A percentile compares a stretch with the other conserved stretches of the same genome.
phyloP scores from a whole-genome alignment of 2,797 vertebrate genomes.

The Sebastes steindachneri region DNA sequence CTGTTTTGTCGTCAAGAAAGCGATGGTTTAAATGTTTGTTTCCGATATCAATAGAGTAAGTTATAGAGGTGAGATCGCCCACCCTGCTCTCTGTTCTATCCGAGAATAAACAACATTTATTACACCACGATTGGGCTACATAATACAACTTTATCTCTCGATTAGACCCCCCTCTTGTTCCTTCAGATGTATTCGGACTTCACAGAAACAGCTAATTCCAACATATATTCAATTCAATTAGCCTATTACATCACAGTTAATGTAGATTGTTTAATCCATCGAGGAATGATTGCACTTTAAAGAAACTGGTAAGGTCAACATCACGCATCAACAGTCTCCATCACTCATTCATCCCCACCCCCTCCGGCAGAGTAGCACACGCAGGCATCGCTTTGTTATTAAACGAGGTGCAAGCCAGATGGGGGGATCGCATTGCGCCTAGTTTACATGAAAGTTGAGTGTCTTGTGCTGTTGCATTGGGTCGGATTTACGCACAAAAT shows the following conservation, averaged over 20 bases:
- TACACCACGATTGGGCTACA: not conserved
- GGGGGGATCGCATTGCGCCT: slow-evolving; percentile 55
- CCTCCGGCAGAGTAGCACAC: slow-evolving; percentile 66
- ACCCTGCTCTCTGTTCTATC: not conserved
- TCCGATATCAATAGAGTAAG: not conserved
- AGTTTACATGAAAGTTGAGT: slow-evolving; percentile 73
- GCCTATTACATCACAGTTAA: not conserved
- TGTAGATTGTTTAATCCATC: slow-evolving; percentile 21
- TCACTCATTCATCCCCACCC: slow-evolving; percentile 74
- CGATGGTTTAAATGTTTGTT: slow-evolving; percentile 17
- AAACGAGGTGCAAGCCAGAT: slow-evolving; percentile 68
- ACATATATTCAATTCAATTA: not conserved
- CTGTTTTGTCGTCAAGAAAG: slow-evolving; percentile 42
- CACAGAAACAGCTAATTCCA: not conserved
- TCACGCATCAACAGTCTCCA: slow-evolving; percentile 73
- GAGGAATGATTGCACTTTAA: slow-evolving; percentile 51
- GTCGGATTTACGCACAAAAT: not conserved
- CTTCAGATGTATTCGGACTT: not conserved
- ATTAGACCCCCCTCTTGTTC: not conserved
- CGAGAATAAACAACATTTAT: not conserved
- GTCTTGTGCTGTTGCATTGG: slow-evolving; percentile 12
- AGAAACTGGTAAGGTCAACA: slow-evolving; percentile 71
- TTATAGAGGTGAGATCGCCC: rapidly evolving
- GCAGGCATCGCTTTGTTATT: slow-evolving; percentile 82
- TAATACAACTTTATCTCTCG: slow-evolving; percentile 50